phyloP scores from a whole-genome alignment of 2,113 vertebrate species.

The Siniperca knerii region DNA sequence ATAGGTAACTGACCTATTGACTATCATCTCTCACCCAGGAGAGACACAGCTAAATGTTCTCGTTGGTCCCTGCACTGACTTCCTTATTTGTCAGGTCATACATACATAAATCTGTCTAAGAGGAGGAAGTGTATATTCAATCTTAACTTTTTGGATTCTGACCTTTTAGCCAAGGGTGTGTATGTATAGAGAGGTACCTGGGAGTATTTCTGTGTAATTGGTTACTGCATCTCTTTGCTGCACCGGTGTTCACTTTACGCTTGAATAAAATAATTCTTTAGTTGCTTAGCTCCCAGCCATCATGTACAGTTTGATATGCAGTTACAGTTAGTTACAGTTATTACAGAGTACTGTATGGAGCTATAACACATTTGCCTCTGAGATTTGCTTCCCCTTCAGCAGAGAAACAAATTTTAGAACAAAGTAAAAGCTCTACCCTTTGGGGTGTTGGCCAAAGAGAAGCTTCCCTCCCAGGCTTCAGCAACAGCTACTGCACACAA shows the following conservation, averaged over 20 bases:
- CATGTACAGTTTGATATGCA: slow-evolving; percentile 1
- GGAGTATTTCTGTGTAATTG: neutral
- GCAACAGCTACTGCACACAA: slow-evolving; percentile 52
- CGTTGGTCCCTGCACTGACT: neutral
- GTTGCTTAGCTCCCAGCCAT: neutral
- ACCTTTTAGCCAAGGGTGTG: neutral
- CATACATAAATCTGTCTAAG: neutral
- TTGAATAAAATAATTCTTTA: neutral
- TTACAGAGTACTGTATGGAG: neutral
- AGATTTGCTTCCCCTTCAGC: slow-evolving; percentile 30
- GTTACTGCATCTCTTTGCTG: neutral
- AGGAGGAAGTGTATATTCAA: neutral
- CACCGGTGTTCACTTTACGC: neutral
- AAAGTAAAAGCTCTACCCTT: slow-evolving; percentile 44
- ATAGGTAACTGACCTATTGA: slow-evolving; percentile 24
- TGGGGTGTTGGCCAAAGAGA: slow-evolving; percentile 63
- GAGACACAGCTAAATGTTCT: neutral
- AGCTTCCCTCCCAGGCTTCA: slow-evolving; percentile 70
- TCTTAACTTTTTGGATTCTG: neutral
- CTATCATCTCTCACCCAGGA: slow-evolving; percentile 21
- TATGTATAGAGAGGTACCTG: neutral
- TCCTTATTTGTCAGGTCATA: neutral
- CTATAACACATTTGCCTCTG: slow-evolving; percentile 22
- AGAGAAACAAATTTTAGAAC: slow-evolving; percentile 40
- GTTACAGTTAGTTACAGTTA: too few species aligned